Conservation (phyloP, 2,797 vertebrate species). For the Manis pentadactyla region DNA sequence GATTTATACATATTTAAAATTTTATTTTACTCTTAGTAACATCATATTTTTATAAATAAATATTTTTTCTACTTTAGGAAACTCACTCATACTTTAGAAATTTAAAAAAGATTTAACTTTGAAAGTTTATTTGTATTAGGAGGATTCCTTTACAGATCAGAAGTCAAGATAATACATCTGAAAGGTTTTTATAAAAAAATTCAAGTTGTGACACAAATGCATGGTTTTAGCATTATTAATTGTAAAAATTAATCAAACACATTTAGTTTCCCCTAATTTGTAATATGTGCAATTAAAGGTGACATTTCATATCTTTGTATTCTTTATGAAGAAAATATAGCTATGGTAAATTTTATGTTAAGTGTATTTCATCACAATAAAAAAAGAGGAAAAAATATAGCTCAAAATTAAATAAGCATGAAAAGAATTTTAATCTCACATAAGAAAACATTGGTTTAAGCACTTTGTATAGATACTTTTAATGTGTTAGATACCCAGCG, state of each 20-base stretch:
- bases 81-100: not conserved
- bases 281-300: not conserved
- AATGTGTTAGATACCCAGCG: not conserved
- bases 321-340: not conserved
- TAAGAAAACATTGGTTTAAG: not conserved
- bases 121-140: not conserved
- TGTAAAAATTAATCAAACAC: constrained; percentile 4
- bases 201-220: not conserved
- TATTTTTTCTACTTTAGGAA: constrained; percentile 11
- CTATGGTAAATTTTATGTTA: not conserved
- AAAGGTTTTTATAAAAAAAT: constrained; percentile 27
- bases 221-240: not conserved
- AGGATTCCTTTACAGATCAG: not conserved
- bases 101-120: constrained; percentile 9
- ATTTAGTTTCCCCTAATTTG: not conserved
- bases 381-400: not conserved
- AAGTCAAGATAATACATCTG: constrained; percentile 15
- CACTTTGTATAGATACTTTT: not conserved
- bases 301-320: not conserved
- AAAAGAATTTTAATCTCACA: not conserved
- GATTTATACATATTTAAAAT: not conserved
- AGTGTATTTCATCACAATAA: not conserved
- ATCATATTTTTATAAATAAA: constrained; percentile 16
- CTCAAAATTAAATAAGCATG: not conserved
- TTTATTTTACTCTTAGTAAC: not conserved